Base-by-base conservation (phyloP, 2,888 invertebrate species). In the Aspidiotus destructor region DNA sequence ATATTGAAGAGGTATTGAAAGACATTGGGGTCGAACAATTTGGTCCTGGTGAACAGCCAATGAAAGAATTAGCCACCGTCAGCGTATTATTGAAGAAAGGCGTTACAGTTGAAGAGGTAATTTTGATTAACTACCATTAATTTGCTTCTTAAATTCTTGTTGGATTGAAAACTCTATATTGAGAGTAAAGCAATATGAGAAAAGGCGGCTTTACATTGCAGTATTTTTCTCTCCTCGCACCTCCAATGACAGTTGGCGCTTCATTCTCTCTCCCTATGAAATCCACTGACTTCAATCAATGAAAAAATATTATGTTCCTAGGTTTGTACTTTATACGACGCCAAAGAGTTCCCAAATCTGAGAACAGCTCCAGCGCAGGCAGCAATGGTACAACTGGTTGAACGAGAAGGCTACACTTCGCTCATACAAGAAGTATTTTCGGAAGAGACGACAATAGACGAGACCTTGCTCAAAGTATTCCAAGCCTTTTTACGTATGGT, bases 401-500 rank as follows among this genome's bases (percentile, higher is more conserved):
- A 92, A 77, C 82, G 91, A 41, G 86, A 88, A 77, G 91, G 92
- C 0, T 86, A 89, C 74, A 88, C 88, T 1, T 84, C 89, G 0
- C 78, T 92, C 40, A 89, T 92, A 70, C 85, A 89, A 0, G 87
- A 90, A 77, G 87, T 91, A 62, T 80, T 91, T 63, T 87, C 88
- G 0, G 89, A 90, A 78, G 89, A 89, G 76, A 86, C 87, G 0
- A 82, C 87, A 1, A 84, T 86, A 64, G 89, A 89, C 75, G 89
- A 90, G 76, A 85, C 85, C 69, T 79, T 85, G 28, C 89, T 88
- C 64, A 87, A 88, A 63, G 91, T 91, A 11, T 91, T 92, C 78
- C 84, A 87, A 72, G 91, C 92, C 8, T 89, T 92, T 77, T 86
- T 92, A 80, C 85, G 85, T 75, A 89, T 92, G 89, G 85, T 92